Base-by-base conservation (phyloP, 2,888 invertebrate species). In the Xestia xanthographa region DNA sequence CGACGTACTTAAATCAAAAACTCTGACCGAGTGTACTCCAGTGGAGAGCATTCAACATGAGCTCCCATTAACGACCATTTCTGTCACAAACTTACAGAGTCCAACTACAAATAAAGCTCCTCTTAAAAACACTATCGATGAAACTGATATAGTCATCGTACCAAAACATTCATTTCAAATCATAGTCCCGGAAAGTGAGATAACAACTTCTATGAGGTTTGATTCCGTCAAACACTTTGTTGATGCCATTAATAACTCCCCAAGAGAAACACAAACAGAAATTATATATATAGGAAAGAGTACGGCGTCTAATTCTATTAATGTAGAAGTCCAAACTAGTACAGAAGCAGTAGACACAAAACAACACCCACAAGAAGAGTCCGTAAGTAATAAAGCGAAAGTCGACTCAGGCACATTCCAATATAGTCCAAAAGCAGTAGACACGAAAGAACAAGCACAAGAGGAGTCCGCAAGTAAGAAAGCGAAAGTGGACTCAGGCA, bases 131-230 rank as follows among this genome's bases (percentile, higher is more conserved):
- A 14, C 72, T 38, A 78, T 82, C 20, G 72, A 76, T 69, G 85
- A 88, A 34, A 84, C 88, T 68, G 87, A 91, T 62, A 43, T 81
- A 34, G 75, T 80, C 62, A 53, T 83, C 14, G 66, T 85, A 22
- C 71, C 87, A 8, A 58, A 71, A 22, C 79, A 79, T 79, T 60
- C 87, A 14, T 84, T 84, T 26, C 26, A 56, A 6, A 14, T 26
- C 12, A 65, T 83, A 85, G 76, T 87, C 67, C 68, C 77, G 6
- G 82, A 89, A 5, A 90, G 62, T 34, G 87, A 90, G 62, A 72
- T 80, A 2, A 70, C 66, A 4, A 70, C 70, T 17, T 88, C 88
- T 43, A 22, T 82, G 11, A 56, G 56, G 45, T 68, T 77, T 34
- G 79, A 86, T 77, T 48, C 71, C 63, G 79, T 62, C 20, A 71